Conservation (phyloP, 2,113 vertebrate species). For the Pluvianellus socialis region DNA sequence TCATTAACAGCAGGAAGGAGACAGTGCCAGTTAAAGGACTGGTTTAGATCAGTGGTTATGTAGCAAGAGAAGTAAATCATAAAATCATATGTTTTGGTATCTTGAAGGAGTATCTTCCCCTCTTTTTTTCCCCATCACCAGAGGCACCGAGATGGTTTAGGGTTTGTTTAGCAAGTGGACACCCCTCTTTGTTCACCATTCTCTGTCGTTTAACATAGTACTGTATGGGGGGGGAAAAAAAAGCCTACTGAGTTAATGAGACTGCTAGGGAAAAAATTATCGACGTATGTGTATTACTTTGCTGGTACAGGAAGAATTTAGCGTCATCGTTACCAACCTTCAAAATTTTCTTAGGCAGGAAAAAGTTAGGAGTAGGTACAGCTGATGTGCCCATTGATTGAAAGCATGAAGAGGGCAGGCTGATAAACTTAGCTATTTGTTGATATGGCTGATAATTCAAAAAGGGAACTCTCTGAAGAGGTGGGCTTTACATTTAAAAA, state of each 20-base stretch:
- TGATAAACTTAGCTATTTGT: background rate
- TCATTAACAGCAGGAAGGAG: background rate
- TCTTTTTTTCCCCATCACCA: background rate
- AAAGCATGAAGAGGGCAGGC: background rate
- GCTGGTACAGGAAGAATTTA: background rate
- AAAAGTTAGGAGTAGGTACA: background rate
- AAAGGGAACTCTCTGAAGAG: background rate
- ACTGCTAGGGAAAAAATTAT: background rate
- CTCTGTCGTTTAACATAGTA: background rate
- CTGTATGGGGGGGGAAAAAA: background rate
- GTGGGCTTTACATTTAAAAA: background rate
- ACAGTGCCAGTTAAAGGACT: background rate
- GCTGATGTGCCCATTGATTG: background rate
- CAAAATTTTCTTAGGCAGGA: background rate
- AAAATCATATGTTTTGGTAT: background rate
- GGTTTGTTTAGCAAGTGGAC: background rate
- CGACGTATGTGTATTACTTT: background rate
- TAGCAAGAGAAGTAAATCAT: background rate
- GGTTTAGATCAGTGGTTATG: background rate
- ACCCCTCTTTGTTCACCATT: accelerated
- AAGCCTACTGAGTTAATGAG: background rate
- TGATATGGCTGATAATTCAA: background rate
- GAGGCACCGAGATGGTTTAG: background rate
- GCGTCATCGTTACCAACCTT: background rate
- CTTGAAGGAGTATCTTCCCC: background rate